Conservation (phyloP, 2,797 vertebrate genomes). For the Miichthys miiuy region DNA sequence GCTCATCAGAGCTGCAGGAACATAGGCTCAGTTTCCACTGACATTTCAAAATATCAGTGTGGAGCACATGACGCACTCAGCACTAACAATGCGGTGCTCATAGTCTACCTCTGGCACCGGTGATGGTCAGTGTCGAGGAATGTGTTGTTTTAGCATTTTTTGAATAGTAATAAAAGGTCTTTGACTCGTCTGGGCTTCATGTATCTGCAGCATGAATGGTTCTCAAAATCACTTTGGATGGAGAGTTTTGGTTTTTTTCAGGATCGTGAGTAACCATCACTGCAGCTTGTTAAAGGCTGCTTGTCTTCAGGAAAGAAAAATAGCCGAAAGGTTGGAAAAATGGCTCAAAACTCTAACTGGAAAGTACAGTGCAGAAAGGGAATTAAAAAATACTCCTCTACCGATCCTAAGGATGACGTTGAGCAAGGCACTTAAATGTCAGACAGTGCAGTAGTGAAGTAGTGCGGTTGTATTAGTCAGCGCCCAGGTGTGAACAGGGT, state of each 20-base stretch:
- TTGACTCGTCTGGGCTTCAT: slow-evolving; percentile 9
- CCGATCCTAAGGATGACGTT: neutral
- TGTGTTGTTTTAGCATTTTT: slow-evolving; percentile 46
- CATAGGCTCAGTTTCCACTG: slow-evolving; percentile 61
- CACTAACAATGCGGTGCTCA: slow-evolving; percentile 40
- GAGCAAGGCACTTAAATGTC: slow-evolving; percentile 9
- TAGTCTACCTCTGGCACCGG: slow-evolving; percentile 26
- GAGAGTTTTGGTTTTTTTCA: neutral
- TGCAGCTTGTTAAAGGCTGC: neutral
- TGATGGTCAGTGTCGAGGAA: slow-evolving; percentile 33
- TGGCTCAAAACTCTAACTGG: neutral
- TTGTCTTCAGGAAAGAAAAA: slow-evolving; percentile 1
- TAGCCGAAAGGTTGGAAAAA: neutral
- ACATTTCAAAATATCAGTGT: slow-evolving; percentile 51
- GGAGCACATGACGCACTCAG: slow-evolving; percentile 42
- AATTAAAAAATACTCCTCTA: slow-evolving; percentile 1
- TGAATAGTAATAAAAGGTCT: slow-evolving; percentile 17
- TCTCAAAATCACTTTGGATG: slow-evolving; percentile 10
- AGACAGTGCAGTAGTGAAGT: neutral
- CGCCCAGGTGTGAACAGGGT: slow-evolving; percentile 40
- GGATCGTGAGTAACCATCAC: neutral
- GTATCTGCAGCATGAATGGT: neutral
- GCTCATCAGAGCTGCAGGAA: slow-evolving; percentile 57
- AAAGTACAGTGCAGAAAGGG: neutral
- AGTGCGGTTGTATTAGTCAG: neutral